Percentiles rank a stretch among this genome's conserved stretches.
These are phyloP conservation scores for Neodon shergylaensis DNA, from an alignment of 2,113 vertebrate genomes.

Conservation along the genomic window DNA sequence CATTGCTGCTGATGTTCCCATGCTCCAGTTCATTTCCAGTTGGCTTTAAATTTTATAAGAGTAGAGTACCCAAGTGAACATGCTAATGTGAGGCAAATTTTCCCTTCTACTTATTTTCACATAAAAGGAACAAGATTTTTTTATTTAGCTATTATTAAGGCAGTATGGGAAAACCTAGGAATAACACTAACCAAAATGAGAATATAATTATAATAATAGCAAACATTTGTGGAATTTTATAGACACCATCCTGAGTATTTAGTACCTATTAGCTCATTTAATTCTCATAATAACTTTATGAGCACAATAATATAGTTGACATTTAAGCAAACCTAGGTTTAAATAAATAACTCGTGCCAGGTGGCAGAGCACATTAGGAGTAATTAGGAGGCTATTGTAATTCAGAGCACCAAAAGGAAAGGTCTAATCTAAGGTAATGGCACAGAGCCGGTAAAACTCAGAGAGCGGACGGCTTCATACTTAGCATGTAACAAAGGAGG, in stretches of 20 bases:
- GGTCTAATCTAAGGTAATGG: neutral
- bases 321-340: conserved; percentile 27
- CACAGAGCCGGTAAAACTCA: neutral
- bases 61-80: neutral
- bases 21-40: neutral
- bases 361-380: neutral
- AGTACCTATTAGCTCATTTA: conserved; percentile 8
- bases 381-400: neutral
- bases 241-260: conserved; percentile 42
- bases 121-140: neutral
- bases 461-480: neutral
- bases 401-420: conserved; percentile 42
- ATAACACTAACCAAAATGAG: neutral
- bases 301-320: conserved; percentile 23
- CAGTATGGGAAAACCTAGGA: neutral
- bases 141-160: neutral
- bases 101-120: neutral
- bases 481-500: neutral
- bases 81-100: neutral
- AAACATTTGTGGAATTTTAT: conserved; percentile 19
- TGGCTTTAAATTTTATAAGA: conserved; percentile 45
- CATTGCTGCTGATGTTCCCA: neutral
- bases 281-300: conserved; percentile 24
- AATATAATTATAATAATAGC: conserved; percentile 38
- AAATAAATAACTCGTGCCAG: neutral